These are phyloP conservation scores for Lasioglossum villosulum DNA, from an alignment of 2,888 invertebrate genomes.

Conservation along the genomic window DNA sequence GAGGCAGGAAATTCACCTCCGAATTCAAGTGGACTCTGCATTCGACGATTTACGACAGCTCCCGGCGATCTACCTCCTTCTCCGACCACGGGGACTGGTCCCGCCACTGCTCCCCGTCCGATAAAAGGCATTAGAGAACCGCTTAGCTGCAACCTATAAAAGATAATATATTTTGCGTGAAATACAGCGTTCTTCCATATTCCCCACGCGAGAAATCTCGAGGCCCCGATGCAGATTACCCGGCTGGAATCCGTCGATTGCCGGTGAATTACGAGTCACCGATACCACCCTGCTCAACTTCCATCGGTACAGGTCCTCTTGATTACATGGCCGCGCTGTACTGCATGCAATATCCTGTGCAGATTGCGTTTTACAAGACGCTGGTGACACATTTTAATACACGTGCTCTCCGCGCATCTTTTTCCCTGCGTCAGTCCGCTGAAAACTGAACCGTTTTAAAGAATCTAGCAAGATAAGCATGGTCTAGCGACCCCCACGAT, in stretches of 20 bases:
- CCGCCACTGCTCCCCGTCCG: slow-evolving; percentile 36
- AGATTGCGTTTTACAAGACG: slow-evolving; percentile 4
- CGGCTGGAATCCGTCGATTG: slow-evolving; percentile 32
- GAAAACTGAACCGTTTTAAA: background rate
- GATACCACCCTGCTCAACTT: background rate
- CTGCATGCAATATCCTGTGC: background rate
- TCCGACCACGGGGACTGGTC: slow-evolving; percentile 25
- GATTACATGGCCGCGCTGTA: background rate
- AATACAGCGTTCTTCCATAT: slow-evolving; percentile 42
- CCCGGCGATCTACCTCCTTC: slow-evolving; percentile 41
- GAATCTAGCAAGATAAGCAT: no score
- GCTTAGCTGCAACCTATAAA: slow-evolving; percentile 68
- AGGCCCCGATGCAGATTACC: slow-evolving; percentile 55
- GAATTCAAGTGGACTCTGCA: slow-evolving; percentile 71
- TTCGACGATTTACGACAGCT: slow-evolving; percentile 70
- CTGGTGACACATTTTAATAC: background rate
- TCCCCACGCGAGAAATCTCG: slow-evolving; percentile 50
- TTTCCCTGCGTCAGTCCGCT: background rate
- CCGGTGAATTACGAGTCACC: background rate
- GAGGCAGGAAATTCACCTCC: slow-evolving; percentile 63
- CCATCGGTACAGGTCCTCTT: background rate
- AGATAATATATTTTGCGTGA: slow-evolving; percentile 68
- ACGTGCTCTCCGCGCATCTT: background rate
- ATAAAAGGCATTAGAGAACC: slow-evolving; percentile 68
- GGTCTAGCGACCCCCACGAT: no score